Percentiles rank a stretch among this genome's conserved stretches.
These are phyloP conservation scores for Diplodus sargus DNA, from an alignment of 2,797 vertebrate genomes.

Conservation along the genomic window DNA sequence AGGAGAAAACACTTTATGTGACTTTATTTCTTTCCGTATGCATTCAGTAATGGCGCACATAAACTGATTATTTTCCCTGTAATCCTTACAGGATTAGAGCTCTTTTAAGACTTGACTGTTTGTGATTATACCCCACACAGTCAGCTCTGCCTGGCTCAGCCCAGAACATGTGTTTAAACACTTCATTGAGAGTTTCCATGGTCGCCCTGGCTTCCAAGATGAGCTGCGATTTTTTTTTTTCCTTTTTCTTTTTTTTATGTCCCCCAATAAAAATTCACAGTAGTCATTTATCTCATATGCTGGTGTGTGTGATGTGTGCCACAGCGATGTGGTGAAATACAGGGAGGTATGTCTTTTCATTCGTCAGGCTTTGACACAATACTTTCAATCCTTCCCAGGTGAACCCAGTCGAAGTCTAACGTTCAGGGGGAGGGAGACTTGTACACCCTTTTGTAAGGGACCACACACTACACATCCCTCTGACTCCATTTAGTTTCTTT, in stretches of 20 bases:
- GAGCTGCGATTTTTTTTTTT: conserved; percentile 72
- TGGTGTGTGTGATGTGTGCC: conserved; percentile 64
- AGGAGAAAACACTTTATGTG: conserved; percentile 47
- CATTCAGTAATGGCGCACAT: conserved; percentile 72
- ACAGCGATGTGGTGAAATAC: conserved; percentile 38
- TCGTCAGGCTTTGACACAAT: conserved; percentile 23
- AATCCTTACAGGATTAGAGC: conserved; percentile 77
- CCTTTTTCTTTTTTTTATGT: conserved; percentile 70
- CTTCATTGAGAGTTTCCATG: conserved; percentile 79
- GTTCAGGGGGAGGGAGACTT: neutral
- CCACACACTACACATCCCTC: conserved; percentile 14
- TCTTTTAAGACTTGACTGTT: conserved; percentile 78
- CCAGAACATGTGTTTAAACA: conserved; percentile 83
- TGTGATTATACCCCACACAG: conserved; percentile 83
- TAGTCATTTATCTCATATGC: conserved; percentile 72
- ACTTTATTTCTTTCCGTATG: conserved; percentile 67
- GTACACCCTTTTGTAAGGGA: neutral
- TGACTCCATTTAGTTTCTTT: conserved; percentile 14
- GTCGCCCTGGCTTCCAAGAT: conserved; percentile 67
- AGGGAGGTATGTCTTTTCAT: conserved; percentile 23
- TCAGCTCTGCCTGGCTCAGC: conserved; percentile 64
- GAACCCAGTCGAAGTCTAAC: conserved; percentile 21
- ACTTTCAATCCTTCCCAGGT: conserved; percentile 49
- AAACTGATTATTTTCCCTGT: conserved; percentile 76
- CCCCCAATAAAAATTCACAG: conserved; percentile 77